A percentile compares a stretch with the other conserved stretches of the same genome.
Conservation (phyloP, 2,113 vertebrate species). For the Eclectus roratus region DNA sequence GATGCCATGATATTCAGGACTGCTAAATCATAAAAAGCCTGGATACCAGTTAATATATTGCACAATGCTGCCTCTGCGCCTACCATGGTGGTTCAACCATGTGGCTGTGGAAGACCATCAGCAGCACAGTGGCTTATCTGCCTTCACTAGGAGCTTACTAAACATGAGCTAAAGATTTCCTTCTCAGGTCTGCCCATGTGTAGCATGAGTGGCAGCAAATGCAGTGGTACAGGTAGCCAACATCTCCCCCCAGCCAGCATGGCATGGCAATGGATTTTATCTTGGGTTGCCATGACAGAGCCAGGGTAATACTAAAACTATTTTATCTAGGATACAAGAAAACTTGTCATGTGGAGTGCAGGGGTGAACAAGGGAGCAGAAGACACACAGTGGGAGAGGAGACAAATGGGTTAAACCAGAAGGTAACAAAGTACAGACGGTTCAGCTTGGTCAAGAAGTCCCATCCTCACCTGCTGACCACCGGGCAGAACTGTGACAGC, state of each 20-base stretch:
- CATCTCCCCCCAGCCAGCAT: background rate
- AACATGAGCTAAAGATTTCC: background rate
- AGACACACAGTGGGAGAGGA: background rate
- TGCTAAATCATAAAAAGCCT: background rate
- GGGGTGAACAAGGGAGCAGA: background rate
- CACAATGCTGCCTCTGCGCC: background rate
- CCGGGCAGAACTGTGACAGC: accelerated
- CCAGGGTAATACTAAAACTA: background rate
- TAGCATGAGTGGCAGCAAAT: background rate
- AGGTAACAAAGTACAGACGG: background rate
- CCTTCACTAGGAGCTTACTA: background rate
- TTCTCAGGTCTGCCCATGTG: background rate
- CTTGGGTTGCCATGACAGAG: background rate
- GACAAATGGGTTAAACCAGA: background rate
- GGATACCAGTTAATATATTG: background rate
- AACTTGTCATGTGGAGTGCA: background rate
- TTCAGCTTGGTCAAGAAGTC: background rate
- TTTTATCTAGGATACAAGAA: background rate
- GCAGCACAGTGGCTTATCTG: background rate
- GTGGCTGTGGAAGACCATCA: background rate
- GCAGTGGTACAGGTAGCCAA: background rate
- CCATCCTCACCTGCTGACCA: background rate
- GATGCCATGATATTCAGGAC: background rate
- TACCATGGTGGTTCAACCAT: background rate
- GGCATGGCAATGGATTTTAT: background rate